Evolutionary conservation across 2,113 vertebrate genomes (phyloP).

Genomic region (pig (Sus scrofa)): DNA sequence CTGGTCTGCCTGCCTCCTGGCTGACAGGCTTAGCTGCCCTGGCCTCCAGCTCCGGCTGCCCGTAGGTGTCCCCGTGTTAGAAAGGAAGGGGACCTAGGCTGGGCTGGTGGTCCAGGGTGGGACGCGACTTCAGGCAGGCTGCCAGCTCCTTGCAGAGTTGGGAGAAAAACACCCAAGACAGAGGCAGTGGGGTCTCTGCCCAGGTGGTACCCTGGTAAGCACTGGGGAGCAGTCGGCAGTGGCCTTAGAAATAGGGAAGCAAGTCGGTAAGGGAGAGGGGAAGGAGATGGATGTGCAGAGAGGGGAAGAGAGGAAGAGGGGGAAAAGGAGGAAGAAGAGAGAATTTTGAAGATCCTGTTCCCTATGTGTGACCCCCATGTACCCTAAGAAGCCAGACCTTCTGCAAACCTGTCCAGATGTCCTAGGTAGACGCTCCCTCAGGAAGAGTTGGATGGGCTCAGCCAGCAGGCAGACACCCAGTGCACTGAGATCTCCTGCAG

Average conservation of each 20-base stretch:
- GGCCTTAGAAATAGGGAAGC: neutral
- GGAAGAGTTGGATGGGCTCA: neutral
- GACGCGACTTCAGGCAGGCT: neutral
- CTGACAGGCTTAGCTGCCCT: neutral
- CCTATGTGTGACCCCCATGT: rapidly evolving
- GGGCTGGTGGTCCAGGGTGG: neutral
- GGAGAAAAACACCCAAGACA: neutral
- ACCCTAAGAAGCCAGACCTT: neutral
- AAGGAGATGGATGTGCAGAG: neutral
- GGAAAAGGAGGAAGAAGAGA: neutral
- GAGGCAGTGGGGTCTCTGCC: neutral
- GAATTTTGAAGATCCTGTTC: neutral
- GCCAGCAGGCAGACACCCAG: neutral
- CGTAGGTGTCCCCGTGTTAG: neutral
- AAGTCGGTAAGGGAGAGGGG: neutral
- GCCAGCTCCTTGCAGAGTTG: neutral
- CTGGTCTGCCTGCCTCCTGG: neutral
- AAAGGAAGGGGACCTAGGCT: neutral
- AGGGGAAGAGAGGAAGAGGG: too few species aligned
- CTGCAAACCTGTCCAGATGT: rapidly evolving
- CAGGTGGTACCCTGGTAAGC: neutral
- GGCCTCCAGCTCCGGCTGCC: neutral
- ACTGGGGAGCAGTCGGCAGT: too few species aligned
- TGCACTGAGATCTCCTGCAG: neutral
- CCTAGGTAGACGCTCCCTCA: too few species aligned